These are phyloP conservation scores for Cheilosia soror DNA, from an alignment of 2,888 invertebrate genomes.

Conservation along the genomic window DNA sequence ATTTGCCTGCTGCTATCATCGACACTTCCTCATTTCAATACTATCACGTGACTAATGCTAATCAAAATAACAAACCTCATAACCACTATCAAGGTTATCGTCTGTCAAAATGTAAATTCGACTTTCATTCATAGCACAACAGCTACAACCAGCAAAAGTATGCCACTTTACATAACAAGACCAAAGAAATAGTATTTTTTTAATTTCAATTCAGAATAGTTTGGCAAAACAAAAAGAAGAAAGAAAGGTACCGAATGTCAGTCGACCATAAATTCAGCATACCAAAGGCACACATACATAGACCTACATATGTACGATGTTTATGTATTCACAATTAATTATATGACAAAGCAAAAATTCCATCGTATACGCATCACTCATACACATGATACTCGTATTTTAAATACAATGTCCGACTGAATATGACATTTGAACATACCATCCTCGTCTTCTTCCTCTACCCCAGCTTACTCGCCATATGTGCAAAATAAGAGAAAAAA, in stretches of 20 bases:
- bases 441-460: not conserved
- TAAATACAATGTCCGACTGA: slow-evolving; percentile 29
- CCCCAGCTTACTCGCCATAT: not conserved
- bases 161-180: not conserved
- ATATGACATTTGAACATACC: slow-evolving; percentile 55
- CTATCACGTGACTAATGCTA: not conserved
- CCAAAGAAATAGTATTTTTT: slow-evolving; percentile 1
- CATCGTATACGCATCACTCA: slow-evolving; percentile 56
- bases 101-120: not conserved
- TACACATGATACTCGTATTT: slow-evolving; percentile 20
- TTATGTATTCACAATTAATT: not conserved
- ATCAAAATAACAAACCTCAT: not conserved
- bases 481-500: not conserved
- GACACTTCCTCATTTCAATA: no score
- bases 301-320: not conserved
- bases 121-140: not conserved
- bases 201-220: not conserved
- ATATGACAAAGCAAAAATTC: slow-evolving; percentile 50
- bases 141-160: not conserved
- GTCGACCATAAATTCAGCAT: slow-evolving; percentile 28
- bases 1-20: no score
- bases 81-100: not conserved
- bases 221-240: not conserved
- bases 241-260: slow-evolving; percentile 7
- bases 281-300: slow-evolving; percentile 31